phyloP scores from a whole-genome alignment of 2,888 invertebrate genomes.

The Hypsopygia costalis region DNA sequence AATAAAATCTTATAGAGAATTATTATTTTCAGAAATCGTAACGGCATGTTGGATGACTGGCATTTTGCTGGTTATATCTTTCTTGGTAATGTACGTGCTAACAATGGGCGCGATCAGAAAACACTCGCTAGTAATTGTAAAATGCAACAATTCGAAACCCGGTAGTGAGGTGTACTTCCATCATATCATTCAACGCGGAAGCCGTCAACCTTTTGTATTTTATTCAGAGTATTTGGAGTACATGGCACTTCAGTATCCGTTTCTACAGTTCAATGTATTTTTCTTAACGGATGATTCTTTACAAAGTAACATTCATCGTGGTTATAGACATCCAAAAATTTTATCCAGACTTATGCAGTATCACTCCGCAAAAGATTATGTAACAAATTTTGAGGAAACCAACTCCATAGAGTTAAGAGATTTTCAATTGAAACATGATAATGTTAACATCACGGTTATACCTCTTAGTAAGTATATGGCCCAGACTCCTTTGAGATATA shows the following conservation, averaged over 20 bases:
- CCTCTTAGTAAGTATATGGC: slow-evolving; percentile 64
- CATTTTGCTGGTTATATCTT: slow-evolving; percentile 54
- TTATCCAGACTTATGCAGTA: slow-evolving; percentile 39
- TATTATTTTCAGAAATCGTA: slow-evolving; percentile 62
- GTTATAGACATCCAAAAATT: slow-evolving; percentile 33
- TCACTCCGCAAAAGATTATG: slow-evolving; percentile 18
- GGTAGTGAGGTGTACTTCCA: slow-evolving; percentile 55
- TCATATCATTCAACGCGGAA: slow-evolving; percentile 43
- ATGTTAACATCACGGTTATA: slow-evolving; percentile 61
- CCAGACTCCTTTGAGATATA: slow-evolving; percentile 65
- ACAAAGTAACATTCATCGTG: slow-evolving; percentile 24
- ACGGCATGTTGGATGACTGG: slow-evolving; percentile 68
- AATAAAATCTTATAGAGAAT: no score
- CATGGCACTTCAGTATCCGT: slow-evolving; percentile 50
- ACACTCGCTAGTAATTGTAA: slow-evolving; percentile 42
- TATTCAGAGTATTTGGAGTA: slow-evolving; percentile 50
- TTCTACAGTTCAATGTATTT: slow-evolving; percentile 45
- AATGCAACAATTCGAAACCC: slow-evolving; percentile 43
- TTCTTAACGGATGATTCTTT: slow-evolving; percentile 59
- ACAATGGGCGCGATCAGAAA: slow-evolving; percentile 49
- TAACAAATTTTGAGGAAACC: slow-evolving; percentile 25
- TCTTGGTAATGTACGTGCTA: slow-evolving; percentile 54
- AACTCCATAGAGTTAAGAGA: slow-evolving; percentile 37
- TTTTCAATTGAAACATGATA: slow-evolving; percentile 51
- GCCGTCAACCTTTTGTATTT: slow-evolving; percentile 33